Base-by-base conservation (phyloP, 1,140 invertebrate species). In the Potamilus streckersoni region DNA sequence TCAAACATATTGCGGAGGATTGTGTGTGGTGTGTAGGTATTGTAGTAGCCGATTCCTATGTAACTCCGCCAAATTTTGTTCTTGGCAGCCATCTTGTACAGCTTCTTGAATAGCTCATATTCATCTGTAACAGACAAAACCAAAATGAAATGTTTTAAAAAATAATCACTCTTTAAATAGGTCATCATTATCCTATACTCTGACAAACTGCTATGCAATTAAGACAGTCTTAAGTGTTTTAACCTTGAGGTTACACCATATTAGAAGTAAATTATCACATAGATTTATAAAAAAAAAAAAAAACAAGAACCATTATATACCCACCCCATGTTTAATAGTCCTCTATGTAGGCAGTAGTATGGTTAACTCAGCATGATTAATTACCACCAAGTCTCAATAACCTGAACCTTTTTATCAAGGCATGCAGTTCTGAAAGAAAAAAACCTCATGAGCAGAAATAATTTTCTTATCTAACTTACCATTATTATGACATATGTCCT, bases 41-140 rank as follows among this genome's bases (percentile, higher is more conserved):
- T 98, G 89, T 99, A 95, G 89, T 99, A 99, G 0, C 98, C 98
- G 95, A 99, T 98, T 0, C 98, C 98, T 71, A 99, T 98, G 86
- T 97, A 99, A 12, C 96, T 95, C 72, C 97, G 92, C 95, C 96
- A 99, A 81, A 97, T 92, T 90, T 97, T 92, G 91, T 99, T 99
- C 83, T 95, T 93, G 71, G 95, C 92, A 0, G 96, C 94, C 79
- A 99, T 95, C 76, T 93, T 91, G 56, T 93, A 91, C 27, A 96
- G 94, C 83, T 93, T 92, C 76, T 94, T 93, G 56, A 98, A 94
- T 17, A 98, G 89, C 78, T 97, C 95, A 86, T 95, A 94, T 91
- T 99, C 97, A 87, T 94, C 97, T 97, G 84, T 58, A 80, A 71
- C 13, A 63, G 73, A 63, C 55, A 69, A 70, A 76, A 72, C 13